A percentile compares a stretch with the other conserved stretches of the same genome.
Conservation (phyloP, 2,888 invertebrate genomes). For the Sinopyrophorus schimmeli region DNA sequence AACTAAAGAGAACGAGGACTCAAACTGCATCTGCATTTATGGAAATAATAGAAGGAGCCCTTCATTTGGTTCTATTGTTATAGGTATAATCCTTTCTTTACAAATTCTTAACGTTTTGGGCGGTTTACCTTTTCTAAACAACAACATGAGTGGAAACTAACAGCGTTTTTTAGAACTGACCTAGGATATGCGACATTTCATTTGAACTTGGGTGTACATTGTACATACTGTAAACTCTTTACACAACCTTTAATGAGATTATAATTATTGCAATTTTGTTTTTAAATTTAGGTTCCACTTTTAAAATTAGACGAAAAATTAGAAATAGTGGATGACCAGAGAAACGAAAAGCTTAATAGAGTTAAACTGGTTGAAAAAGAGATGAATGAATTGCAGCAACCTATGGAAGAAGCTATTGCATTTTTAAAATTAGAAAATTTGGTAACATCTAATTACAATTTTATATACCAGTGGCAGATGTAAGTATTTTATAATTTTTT, state of each 20-base stretch:
- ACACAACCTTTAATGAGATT: no score
- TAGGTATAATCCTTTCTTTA: no score
- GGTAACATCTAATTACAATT: slow-evolving; percentile 68
- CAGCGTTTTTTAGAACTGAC: no score
- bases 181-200: no score
- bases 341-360: slow-evolving; percentile 81
- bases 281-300: slow-evolving; percentile 69
- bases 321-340: slow-evolving; percentile 71
- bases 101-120: no score
- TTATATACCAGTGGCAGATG: slow-evolving; percentile 71
- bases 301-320: slow-evolving; percentile 72
- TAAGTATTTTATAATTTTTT: slow-evolving; percentile 48
- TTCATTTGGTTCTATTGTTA: no score
- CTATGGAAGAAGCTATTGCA: slow-evolving; percentile 77
- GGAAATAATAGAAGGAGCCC: no score
- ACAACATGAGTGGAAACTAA: no score
- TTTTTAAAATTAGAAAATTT: slow-evolving; percentile 81
- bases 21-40: no score
- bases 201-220: no score
- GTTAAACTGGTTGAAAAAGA: slow-evolving; percentile 82
- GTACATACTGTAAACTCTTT: slow-evolving; percentile 8
- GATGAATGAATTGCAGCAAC: slow-evolving; percentile 74
- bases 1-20: no score
- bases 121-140: no score
- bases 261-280: slow-evolving; percentile 2